Evolutionary conservation across 2,797 vertebrate species (phyloP).

Genomic region (Odontamblyopus lacepedii): DNA sequence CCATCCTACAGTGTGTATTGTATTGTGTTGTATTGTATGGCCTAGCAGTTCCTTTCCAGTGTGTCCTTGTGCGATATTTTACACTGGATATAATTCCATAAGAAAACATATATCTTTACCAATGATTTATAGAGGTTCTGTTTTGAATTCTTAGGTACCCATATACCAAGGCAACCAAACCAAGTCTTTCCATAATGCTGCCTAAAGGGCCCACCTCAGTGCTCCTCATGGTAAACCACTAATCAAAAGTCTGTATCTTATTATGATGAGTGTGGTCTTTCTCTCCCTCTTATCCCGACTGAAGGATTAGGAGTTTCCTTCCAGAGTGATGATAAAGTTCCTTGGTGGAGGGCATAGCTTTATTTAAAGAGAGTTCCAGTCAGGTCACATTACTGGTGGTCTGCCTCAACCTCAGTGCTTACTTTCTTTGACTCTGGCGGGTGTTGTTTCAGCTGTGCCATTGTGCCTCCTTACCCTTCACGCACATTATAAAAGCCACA

Average conservation of each 20-base stretch:
- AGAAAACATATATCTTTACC: too few relatives aligned
- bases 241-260: background rate
- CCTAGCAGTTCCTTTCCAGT: too few relatives aligned
- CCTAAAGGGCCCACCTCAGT: background rate
- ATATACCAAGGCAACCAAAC: background rate
- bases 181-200: background rate
- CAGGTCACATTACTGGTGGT: background rate
- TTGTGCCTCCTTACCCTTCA: background rate
- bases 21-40: too few relatives aligned
- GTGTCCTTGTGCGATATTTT: too few relatives aligned
- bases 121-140: too few relatives aligned
- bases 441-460: slow-evolving; percentile 21
- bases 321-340: slow-evolving; percentile 6
- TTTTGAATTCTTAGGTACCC: too few relatives aligned
- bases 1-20: too few relatives aligned
- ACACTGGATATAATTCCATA: too few relatives aligned
- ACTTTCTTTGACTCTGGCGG: background rate
- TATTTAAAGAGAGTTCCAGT: slow-evolving; percentile 1
- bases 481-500: slow-evolving; percentile 12
- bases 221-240: background rate
- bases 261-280: background rate
- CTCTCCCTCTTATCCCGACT: background rate
- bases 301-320: slow-evolving; percentile 13
- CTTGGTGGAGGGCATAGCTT: background rate
- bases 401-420: background rate